phyloP scores from a whole-genome alignment of 1,140 invertebrate genomes.

The Megathymus violae region DNA sequence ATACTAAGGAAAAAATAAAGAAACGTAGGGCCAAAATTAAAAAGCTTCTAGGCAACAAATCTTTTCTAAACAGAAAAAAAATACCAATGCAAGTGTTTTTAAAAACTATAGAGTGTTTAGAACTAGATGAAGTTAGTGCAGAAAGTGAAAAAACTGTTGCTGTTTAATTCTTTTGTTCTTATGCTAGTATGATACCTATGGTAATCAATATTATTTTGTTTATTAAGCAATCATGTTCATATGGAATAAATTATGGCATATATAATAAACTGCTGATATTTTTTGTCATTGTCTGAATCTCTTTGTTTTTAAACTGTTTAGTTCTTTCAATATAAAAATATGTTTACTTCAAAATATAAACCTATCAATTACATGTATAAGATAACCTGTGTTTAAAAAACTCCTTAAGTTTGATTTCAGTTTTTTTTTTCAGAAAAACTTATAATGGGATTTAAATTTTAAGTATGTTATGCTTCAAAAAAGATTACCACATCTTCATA shows the following conservation, averaged over 20 bases:
- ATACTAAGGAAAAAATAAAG: conserved; percentile 78
- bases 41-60: conserved; percentile 72
- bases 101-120: conserved; percentile 73
- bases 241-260: conserved; percentile 8
- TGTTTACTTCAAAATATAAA: too few species aligned
- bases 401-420: too few species aligned
- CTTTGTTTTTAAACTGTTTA: too few species aligned
- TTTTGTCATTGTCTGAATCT: too few species aligned
- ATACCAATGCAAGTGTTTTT: conserved; percentile 78
- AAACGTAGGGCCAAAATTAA: conserved; percentile 78
- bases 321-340: too few species aligned
- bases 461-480: too few species aligned
- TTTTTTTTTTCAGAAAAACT: too few species aligned
- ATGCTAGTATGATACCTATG: conserved; percentile 22
- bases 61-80: conserved; percentile 77
- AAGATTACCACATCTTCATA: too few species aligned
- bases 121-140: conserved; percentile 69
- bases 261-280: background rate
- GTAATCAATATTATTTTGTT: conserved; percentile 6
- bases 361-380: too few species aligned
- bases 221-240: conserved; percentile 2
- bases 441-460: too few species aligned
- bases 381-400: too few species aligned
- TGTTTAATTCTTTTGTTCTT: conserved; percentile 36
- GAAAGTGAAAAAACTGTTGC: conserved; percentile 50